Evolutionary conservation across 2,797 vertebrate genomes (phyloP).

Genomic region (Bradypodion ventrale): DNA sequence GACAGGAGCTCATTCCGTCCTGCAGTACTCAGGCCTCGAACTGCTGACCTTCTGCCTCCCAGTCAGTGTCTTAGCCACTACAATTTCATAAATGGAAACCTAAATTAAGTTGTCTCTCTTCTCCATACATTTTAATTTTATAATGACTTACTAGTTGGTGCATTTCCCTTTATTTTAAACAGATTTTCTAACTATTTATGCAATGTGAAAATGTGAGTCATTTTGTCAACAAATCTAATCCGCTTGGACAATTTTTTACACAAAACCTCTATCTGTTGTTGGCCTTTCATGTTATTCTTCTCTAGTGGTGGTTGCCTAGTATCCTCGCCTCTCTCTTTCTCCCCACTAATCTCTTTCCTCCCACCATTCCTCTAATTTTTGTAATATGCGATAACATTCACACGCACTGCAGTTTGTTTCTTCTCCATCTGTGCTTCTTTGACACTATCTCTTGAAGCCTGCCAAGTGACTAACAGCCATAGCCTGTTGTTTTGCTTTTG

Average conservation of each 20-base stretch:
- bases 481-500: conserved; percentile 7
- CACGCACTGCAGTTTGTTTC: background rate
- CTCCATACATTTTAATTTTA: conserved; percentile 19
- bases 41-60: no score
- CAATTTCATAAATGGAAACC: background rate
- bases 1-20: no score
- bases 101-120: background rate
- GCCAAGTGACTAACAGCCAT: background rate
- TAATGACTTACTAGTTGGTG: conserved; percentile 15
- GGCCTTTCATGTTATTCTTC: conserved; percentile 50
- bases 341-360: conserved; percentile 45
- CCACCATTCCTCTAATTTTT: background rate
- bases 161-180: conserved; percentile 21
- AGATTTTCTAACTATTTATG: conserved; percentile 34
- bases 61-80: no score
- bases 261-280: background rate
- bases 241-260: conserved; percentile 41
- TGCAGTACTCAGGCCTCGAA: no score
- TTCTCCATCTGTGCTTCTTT: conserved; percentile 33
- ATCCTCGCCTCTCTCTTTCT: conserved; percentile 55
- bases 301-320: conserved; percentile 60
- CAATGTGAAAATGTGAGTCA: conserved; percentile 44
- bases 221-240: conserved; percentile 38
- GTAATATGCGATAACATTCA: conserved; percentile 36
- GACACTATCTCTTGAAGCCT: background rate